A percentile compares a stretch with the other conserved stretches of the same genome.
These are phyloP conservation scores for Tridacna crocea DNA, from an alignment of 2,888 invertebrate species.

Conservation along the genomic window DNA sequence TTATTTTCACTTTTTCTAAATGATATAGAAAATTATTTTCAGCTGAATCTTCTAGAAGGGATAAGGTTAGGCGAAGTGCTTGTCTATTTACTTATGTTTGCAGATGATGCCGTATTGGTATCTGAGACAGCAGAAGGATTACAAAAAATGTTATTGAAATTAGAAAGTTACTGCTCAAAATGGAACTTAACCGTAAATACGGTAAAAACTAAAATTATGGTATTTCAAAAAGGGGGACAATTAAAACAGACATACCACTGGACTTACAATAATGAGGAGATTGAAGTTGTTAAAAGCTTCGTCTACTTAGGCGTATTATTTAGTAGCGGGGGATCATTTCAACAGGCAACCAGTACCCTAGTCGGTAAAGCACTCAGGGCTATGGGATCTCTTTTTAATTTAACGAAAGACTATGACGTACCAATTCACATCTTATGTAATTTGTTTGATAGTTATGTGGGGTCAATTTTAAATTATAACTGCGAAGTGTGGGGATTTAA, in stretches of 20 bases:
- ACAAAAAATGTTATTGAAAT: slow-evolving; percentile 19
- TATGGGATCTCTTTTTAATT: slow-evolving; percentile 22
- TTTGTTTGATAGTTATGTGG: slow-evolving; percentile 2
- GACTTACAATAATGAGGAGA: not conserved
- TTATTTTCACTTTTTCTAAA: slow-evolving; percentile 8
- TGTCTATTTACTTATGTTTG: slow-evolving; percentile 6
- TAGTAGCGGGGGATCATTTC: slow-evolving; percentile 34
- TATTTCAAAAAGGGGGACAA: slow-evolving; percentile 28
- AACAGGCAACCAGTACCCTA: slow-evolving; percentile 8
- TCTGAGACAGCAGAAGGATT: slow-evolving; percentile 15
- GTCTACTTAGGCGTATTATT: slow-evolving; percentile 37
- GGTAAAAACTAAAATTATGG: slow-evolving; percentile 21
- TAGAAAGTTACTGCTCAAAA: slow-evolving; percentile 17
- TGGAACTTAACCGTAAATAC: slow-evolving; percentile 28
- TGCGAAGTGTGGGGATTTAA: slow-evolving; percentile 10
- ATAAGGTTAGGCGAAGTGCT: not conserved
- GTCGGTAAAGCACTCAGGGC: slow-evolving; percentile 20
- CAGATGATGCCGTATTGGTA: slow-evolving; percentile 7
- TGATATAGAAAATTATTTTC: slow-evolving; percentile 21
- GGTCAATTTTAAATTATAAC: slow-evolving; percentile 11
- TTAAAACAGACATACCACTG: not conserved
- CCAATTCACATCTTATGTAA: slow-evolving; percentile 3
- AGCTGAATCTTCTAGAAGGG: not conserved
- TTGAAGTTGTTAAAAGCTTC: slow-evolving; percentile 38
- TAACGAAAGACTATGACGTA: slow-evolving; percentile 18